phyloP scores from a whole-genome alignment of 2,888 invertebrate species.

The Leptura quadrifasciata region DNA sequence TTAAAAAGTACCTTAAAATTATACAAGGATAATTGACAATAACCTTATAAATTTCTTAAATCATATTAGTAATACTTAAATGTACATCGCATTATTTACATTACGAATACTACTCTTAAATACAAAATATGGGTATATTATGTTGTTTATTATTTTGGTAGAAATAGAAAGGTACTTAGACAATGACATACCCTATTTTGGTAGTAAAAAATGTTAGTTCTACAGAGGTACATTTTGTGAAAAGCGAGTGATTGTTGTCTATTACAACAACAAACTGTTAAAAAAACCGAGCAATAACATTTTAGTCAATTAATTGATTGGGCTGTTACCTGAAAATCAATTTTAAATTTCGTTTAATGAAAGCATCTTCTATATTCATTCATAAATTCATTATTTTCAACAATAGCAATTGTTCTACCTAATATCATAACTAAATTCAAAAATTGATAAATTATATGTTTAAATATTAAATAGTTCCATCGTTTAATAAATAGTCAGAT shows the following conservation, averaged over 20 bases:
- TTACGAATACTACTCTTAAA: not conserved
- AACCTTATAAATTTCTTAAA: slow-evolving; percentile 9
- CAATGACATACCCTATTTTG: slow-evolving; percentile 2
- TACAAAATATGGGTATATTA: not conserved
- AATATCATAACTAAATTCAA: too few species aligned
- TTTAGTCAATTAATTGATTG: too few species aligned
- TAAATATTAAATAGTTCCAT: too few species aligned
- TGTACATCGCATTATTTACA: not conserved
- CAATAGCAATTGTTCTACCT: too few species aligned
- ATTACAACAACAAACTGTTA: not conserved
- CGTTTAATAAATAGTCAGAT: too few species aligned
- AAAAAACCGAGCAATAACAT: too few species aligned
- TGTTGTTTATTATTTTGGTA: not conserved
- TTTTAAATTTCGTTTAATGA: too few species aligned
- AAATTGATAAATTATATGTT: too few species aligned
- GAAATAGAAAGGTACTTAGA: not conserved
- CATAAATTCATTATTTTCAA: too few species aligned
- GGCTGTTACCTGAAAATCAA: too few species aligned
- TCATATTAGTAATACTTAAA: slow-evolving; percentile 28
- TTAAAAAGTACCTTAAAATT: slow-evolving; percentile 19
- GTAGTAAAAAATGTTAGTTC: slow-evolving; percentile 6
- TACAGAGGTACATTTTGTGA: slow-evolving; percentile 16
- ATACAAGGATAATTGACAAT: slow-evolving; percentile 20
- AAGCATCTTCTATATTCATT: too few species aligned
- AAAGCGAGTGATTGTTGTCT: slow-evolving; percentile 19